A percentile compares a stretch with the other conserved stretches of the same genome.
phyloP scores from a whole-genome alignment of 2,113 vertebrate genomes.

The Toxostoma redivivum region DNA sequence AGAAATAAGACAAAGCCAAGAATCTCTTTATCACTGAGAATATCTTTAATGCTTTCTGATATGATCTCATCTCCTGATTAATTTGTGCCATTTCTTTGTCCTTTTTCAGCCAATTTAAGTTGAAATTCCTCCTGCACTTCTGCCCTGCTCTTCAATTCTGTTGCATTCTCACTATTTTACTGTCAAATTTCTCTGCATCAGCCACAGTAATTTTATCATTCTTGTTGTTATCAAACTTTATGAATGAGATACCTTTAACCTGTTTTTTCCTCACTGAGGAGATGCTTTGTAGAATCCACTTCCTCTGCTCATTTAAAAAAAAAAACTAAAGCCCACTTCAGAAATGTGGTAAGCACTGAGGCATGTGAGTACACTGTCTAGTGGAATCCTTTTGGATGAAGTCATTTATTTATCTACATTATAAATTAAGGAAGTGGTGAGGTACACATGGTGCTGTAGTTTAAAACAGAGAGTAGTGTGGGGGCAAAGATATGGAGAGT shows the following conservation, averaged over 20 bases:
- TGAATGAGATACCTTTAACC: background rate
- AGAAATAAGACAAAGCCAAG: background rate
- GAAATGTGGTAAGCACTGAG: background rate
- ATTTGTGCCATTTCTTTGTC: background rate
- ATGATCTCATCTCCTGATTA: background rate
- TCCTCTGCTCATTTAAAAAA: background rate
- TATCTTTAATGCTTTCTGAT: background rate
- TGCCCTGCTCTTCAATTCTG: background rate
- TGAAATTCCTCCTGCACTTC: background rate
- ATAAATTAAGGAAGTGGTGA: background rate
- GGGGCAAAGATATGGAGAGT: background rate
- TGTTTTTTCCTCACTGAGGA: background rate
- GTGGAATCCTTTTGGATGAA: background rate
- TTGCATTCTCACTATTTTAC: background rate
- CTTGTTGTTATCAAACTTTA: background rate
- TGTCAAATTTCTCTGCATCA: background rate
- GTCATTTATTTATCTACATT: slow-evolving; percentile 1
- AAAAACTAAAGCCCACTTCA: background rate
- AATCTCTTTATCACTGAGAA: background rate
- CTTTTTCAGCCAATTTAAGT: background rate
- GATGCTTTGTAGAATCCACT: background rate
- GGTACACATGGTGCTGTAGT: background rate
- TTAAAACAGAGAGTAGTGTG: background rate
- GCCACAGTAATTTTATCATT: background rate
- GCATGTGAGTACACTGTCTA: background rate